Evolutionary conservation across 2,113 vertebrate species (phyloP).

Genomic region (Dolichotis patagonum): DNA sequence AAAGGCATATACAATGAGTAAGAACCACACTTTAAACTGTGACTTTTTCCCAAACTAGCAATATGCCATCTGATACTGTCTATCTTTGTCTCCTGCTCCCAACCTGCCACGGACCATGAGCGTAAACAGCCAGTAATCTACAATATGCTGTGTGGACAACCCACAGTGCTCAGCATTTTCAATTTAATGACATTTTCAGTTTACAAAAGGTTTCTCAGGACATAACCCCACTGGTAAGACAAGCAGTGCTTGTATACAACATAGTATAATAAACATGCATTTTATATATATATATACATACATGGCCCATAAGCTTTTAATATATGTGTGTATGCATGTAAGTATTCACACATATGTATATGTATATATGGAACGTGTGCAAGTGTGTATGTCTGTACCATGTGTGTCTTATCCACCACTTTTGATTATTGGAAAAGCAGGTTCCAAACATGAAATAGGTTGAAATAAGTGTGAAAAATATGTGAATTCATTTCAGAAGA

Average conservation of each 20-base stretch:
- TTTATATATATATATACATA: background rate
- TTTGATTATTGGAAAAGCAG: background rate
- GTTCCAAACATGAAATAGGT: slow-evolving; percentile 1
- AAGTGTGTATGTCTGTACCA: background rate
- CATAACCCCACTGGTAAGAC: background rate
- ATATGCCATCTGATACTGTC: background rate
- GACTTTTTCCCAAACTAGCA: background rate
- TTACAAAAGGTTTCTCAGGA: background rate
- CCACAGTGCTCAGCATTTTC: background rate
- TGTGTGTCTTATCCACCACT: background rate
- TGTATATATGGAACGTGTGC: background rate
- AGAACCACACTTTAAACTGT: background rate
- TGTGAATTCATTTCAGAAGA: background rate
- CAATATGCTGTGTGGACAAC: background rate
- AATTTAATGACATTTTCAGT: background rate
- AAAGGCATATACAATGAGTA: background rate
- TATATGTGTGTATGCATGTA: background rate
- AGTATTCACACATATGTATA: background rate
- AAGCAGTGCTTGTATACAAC: background rate
- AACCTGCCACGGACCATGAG: background rate
- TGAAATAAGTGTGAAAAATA: background rate
- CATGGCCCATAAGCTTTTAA: background rate
- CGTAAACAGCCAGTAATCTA: background rate
- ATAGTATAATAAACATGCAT: background rate
- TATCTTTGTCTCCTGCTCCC: background rate